phyloP scores from a whole-genome alignment of 2,797 vertebrate genomes.

The Hephaestus fuliginosus region DNA sequence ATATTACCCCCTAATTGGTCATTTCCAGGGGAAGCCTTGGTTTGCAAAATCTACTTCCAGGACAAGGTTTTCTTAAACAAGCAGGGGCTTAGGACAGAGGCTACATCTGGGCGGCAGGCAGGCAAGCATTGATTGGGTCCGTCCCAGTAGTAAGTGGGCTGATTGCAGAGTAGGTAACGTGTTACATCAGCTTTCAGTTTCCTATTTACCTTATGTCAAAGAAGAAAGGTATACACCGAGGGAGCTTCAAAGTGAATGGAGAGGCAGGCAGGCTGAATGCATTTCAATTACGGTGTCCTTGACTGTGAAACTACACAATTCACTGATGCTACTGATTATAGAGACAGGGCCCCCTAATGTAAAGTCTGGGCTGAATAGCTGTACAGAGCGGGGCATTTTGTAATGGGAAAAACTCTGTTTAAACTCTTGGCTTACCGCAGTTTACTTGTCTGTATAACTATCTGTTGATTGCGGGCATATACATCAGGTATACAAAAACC shows the following conservation, averaged over 20 bases:
- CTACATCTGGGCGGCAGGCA: slow-evolving; percentile 79
- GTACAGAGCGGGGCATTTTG: slow-evolving; percentile 50
- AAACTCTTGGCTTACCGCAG: slow-evolving; percentile 41
- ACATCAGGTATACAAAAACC: slow-evolving; percentile 66
- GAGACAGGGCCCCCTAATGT: slow-evolving; percentile 60
- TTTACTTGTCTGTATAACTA: slow-evolving; percentile 65
- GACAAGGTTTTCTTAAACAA: slow-evolving; percentile 81
- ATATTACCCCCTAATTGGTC: slow-evolving; percentile 84
- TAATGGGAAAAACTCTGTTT: slow-evolving; percentile 53
- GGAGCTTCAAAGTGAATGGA: slow-evolving; percentile 67
- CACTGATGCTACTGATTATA: slow-evolving; percentile 81
- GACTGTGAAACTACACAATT: slow-evolving; percentile 80
- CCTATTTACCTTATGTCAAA: slow-evolving; percentile 77
- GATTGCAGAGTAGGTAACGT: slow-evolving; percentile 76
- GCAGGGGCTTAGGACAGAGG: slow-evolving; percentile 77
- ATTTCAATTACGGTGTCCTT: slow-evolving; percentile 75
- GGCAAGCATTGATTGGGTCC: slow-evolving; percentile 79
- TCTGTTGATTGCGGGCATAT: slow-evolving; percentile 70
- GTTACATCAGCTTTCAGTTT: slow-evolving; percentile 81
- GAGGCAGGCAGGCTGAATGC: slow-evolving; percentile 52
- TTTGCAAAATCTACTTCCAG: slow-evolving; percentile 83
- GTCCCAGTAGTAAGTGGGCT: slow-evolving; percentile 75
- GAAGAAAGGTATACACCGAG: slow-evolving; percentile 64
- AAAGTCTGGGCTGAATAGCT: slow-evolving; percentile 59
- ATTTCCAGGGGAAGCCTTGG: slow-evolving; percentile 86